Percentiles rank a stretch among this genome's conserved stretches.
Conservation (phyloP, 2,797 vertebrate species). For the Propithecus perrieri region DNA sequence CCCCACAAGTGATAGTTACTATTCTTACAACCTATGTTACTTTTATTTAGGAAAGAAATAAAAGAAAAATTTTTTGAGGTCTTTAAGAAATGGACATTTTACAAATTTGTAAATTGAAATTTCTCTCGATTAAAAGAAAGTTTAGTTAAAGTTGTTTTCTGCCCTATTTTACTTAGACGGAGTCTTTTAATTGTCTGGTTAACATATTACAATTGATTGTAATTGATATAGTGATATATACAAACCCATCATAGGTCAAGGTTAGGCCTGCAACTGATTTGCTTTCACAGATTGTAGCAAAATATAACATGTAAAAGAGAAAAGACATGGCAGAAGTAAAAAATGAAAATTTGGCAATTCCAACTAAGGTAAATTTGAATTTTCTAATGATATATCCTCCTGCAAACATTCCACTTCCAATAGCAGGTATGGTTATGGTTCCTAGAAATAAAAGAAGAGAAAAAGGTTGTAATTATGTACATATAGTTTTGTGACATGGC, state of each 20-base stretch:
- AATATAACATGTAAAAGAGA: not conserved
- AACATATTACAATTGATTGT: not conserved
- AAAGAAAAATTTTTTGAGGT: not conserved
- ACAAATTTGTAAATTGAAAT: not conserved
- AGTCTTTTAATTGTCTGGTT: not conserved
- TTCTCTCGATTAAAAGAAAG: not conserved
- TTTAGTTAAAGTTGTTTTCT: constrained; percentile 9
- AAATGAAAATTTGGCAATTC: constrained; percentile 78
- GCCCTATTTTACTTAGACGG: not conserved
- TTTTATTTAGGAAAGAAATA: not conserved
- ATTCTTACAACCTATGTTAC: not conserved
- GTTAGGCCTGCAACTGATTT: constrained; percentile 84
- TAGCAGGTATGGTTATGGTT: constrained; percentile 73
- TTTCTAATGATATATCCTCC: constrained; percentile 86
- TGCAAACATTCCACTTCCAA: constrained; percentile 80
- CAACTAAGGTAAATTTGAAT: constrained; percentile 78
- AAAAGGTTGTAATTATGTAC: constrained; percentile 16
- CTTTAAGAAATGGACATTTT: not conserved
- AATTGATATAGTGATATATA: constrained; percentile 59
- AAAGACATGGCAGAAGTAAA: not conserved
- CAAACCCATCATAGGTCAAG: constrained; percentile 86
- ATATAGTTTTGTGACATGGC: not conserved
- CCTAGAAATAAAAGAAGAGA: constrained; percentile 78
- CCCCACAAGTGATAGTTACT: not conserved
- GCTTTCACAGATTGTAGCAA: constrained; percentile 82